Evolutionary conservation across 1,140 invertebrate species (phyloP), one percentile per base, ranked within the genome.

Genomic region (Brachionus rubens): DNA sequence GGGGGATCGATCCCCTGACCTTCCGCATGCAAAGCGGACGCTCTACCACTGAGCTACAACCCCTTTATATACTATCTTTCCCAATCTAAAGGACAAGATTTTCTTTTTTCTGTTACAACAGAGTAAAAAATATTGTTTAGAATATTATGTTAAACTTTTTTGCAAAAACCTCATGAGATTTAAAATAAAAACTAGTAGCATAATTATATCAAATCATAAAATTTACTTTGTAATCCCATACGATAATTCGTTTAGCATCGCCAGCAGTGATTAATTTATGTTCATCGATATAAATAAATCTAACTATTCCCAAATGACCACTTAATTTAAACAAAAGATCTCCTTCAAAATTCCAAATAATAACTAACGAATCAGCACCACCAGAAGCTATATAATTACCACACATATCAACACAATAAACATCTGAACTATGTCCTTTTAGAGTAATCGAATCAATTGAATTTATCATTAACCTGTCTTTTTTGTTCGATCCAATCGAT

Each of bases 191-290:
- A n/a, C n/a, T n/a, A n/a, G n/a, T n/a, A n/a, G n/a, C n/a, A n/a
- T n/a, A n/a, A n/a, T n/a, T n/a, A n/a, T n/a, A n/a, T n/a, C n/a
- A n/a, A n/a, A n/a, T n/a, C n/a, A n/a, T n/a, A n/a, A n/a, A 54
- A 54, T 14, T 1, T 70, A 70, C 72, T 77, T 77, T 82, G 70
- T 79, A 83, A 77, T 84, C 81, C 83, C 83, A 84, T 33, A 84
- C 77, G 26, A 81, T 76, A 28, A 83, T 80, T 78, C 80, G 81
- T 79, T 82, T 83, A 76, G 82, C 82, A 77, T 84, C 83, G 2
- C 83, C 83, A 19, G 81, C 82, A 78, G 79, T 82, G 30, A 84
- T 80, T n/a, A 84, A 78, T 43, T 80, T 76, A 12, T 82, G 75
- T 6, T 80, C 76, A 75, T 81, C 80, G 7, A 84, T 80, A 56